Percentiles rank a stretch among this genome's conserved stretches.
These are phyloP conservation scores for Steinernema hermaphroditum DNA, from an alignment of 2,888 invertebrate genomes.

Conservation along the genomic window DNA sequence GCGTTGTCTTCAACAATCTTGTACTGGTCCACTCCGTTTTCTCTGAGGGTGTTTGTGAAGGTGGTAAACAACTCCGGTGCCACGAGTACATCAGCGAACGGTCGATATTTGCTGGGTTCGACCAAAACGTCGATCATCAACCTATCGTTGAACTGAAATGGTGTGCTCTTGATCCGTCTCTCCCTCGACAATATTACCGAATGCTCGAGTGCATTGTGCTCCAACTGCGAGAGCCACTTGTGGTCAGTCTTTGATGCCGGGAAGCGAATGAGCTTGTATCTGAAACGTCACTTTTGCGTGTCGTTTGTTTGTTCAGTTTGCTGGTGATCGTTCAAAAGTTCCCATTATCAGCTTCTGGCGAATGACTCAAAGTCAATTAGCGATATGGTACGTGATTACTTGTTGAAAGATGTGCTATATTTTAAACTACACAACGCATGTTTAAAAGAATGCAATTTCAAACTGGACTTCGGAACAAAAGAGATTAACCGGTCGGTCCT, in stretches of 20 bases:
- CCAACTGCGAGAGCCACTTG: slow-evolving; percentile 4
- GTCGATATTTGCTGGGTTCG: slow-evolving; percentile 50
- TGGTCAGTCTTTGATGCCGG: not conserved
- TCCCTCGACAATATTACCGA: too few relatives aligned
- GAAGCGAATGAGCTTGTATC: slow-evolving; percentile 22
- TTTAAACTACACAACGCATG: too few relatives aligned
- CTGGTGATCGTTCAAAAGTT: too few relatives aligned
- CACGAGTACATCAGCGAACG: slow-evolving; percentile 52
- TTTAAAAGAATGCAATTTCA: too few relatives aligned
- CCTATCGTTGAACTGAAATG: not conserved
- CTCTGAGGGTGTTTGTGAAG: slow-evolving; percentile 38
- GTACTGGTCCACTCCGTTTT: slow-evolving; percentile 38
- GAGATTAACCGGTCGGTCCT: too few relatives aligned
- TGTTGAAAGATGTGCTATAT: too few relatives aligned
- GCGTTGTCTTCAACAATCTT: slow-evolving; percentile 44
- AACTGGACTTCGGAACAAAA: too few relatives aligned
- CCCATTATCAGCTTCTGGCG: too few relatives aligned
- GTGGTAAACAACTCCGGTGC: slow-evolving; percentile 47
- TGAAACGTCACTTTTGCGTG: not conserved
- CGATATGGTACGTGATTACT: too few relatives aligned
- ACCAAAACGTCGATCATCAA: slow-evolving; percentile 56
- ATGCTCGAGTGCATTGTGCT: not conserved
- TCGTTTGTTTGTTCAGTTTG: too few relatives aligned
- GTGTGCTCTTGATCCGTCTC: not conserved
- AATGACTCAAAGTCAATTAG: too few relatives aligned